These are phyloP conservation scores for Agrochola lychnidis DNA, from an alignment of 2,888 invertebrate genomes.

Conservation along the genomic window DNA sequence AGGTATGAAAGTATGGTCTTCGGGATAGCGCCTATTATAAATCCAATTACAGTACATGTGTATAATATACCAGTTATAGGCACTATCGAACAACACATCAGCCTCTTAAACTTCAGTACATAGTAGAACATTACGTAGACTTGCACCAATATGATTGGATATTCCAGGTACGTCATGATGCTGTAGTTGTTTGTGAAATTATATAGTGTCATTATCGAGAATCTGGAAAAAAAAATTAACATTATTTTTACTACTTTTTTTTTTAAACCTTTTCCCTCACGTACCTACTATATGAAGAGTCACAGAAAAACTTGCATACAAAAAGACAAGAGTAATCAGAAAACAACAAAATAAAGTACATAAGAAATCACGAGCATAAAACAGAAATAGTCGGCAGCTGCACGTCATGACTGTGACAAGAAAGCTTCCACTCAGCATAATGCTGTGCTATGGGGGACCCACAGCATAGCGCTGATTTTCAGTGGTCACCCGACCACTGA, in stretches of 20 bases:
- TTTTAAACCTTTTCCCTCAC: no score
- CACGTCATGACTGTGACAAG: no score
- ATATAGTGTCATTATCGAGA: slow-evolving; percentile 95
- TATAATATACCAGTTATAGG: slow-evolving; percentile 78
- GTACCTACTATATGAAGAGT: no score
- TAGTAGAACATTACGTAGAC: slow-evolving; percentile 93
- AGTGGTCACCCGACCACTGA: no score
- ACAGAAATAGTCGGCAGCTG: no score
- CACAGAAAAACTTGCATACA: no score
- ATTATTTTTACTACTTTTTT: not conserved
- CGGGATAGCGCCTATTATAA: slow-evolving; percentile 81
- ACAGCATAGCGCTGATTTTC: no score
- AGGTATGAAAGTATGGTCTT: slow-evolving; percentile 90
- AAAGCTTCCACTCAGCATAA: no score
- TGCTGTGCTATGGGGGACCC: no score
- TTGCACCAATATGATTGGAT: slow-evolving; percentile 95
- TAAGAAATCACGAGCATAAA: no score
- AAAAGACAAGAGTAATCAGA: no score
- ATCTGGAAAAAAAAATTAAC: slow-evolving; percentile 90
- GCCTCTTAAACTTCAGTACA: slow-evolving; percentile 92
- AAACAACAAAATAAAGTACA: no score
- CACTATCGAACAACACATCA: slow-evolving; percentile 84
- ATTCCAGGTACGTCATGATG: slow-evolving; percentile 95
- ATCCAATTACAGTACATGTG: slow-evolving; percentile 72
- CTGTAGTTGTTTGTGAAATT: slow-evolving; percentile 94